phyloP scores from a whole-genome alignment of 1,140 invertebrate species.

The Drosophila persimilis region DNA sequence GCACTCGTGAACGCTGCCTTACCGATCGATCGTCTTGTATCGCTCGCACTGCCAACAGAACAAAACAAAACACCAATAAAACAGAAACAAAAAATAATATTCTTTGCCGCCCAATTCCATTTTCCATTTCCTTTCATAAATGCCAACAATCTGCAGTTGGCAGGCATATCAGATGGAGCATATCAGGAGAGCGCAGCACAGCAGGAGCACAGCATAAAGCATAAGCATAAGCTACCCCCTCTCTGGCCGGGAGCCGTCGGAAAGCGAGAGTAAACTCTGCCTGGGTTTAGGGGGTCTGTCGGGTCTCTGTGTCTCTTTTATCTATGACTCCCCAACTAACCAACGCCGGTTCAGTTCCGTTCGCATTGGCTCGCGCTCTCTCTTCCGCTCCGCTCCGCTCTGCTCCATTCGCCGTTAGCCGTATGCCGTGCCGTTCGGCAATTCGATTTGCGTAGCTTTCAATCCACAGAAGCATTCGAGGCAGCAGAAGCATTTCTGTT shows the following conservation, averaged over 20 bases:
- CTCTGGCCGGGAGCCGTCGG: too few relatives aligned
- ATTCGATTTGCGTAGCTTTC: conserved; percentile 29
- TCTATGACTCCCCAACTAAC: conserved; percentile 23
- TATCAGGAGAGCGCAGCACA: conserved; percentile 5
- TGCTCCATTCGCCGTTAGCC: not conserved
- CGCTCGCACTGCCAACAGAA: conserved; percentile 7
- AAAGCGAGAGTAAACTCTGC: conserved; percentile 14
- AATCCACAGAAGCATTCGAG: conserved; percentile 14
- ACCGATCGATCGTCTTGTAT: conserved; percentile 34
- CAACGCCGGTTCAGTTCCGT: conserved; percentile 28
- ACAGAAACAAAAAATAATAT: conserved; percentile 67
- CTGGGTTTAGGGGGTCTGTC: too few relatives aligned
- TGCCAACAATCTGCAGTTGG: conserved; percentile 63
- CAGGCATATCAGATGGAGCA: conserved; percentile 25
- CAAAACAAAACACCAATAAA: conserved; percentile 33
- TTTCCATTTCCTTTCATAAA: conserved; percentile 64
- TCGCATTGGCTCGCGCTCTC: conserved; percentile 5
- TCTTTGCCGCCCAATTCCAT: conserved; percentile 62
- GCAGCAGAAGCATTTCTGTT: conserved; percentile 56
- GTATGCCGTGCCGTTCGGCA: conserved; percentile 20
- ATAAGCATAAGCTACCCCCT: not conserved
- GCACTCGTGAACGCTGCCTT: conserved; percentile 17
- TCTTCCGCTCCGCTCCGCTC: not conserved
- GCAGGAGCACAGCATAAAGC: not conserved
- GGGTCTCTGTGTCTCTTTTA: conserved; percentile 14